These are phyloP conservation scores for Antennarius maculatus DNA, from an alignment of 2,797 vertebrate genomes.

Conservation along the genomic window DNA sequence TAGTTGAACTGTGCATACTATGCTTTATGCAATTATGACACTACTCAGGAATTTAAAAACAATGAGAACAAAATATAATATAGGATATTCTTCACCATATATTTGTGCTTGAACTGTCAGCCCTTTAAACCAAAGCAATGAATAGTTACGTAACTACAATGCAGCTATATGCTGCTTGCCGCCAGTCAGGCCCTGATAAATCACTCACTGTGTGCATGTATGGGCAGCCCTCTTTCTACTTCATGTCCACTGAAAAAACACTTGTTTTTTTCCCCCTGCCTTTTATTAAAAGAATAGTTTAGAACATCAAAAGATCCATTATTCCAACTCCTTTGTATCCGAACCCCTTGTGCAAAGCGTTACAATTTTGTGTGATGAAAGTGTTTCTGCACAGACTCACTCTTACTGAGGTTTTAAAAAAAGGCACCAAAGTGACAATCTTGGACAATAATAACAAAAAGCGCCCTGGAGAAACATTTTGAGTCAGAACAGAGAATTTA, in stretches of 20 bases:
- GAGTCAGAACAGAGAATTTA: conserved; percentile 19
- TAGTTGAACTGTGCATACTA: conserved; percentile 13
- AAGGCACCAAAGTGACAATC: conserved; percentile 62
- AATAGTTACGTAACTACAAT: conserved; percentile 53
- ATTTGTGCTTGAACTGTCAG: conserved; percentile 47
- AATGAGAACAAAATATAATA: conserved; percentile 64
- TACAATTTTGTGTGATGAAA: conserved; percentile 70
- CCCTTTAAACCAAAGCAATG: conserved; percentile 54
- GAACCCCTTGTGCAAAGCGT: conserved; percentile 50
- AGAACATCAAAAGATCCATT: conserved; percentile 75
- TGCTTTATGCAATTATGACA: conserved; percentile 26
- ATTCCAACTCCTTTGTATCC: conserved; percentile 53
- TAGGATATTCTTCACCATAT: conserved; percentile 32
- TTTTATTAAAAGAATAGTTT: conserved; percentile 73
- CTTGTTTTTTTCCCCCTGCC: conserved; percentile 17
- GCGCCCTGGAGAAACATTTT: conserved; percentile 23
- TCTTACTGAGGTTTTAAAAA: conserved; percentile 48
- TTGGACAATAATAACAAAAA: conserved; percentile 51
- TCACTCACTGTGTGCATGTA: conserved; percentile 36
- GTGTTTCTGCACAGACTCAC: conserved; percentile 48
- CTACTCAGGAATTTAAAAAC: conserved; percentile 39
- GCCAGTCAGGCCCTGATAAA: conserved; percentile 61
- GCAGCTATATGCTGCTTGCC: conserved; percentile 51
- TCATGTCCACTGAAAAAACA: conserved; percentile 33
- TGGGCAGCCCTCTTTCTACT: conserved; percentile 33